Percentiles rank a stretch among this genome's conserved stretches.
These are phyloP conservation scores for Nephrotoma guestfalica DNA, from an alignment of 2,888 invertebrate species.

Conservation along the genomic window DNA sequence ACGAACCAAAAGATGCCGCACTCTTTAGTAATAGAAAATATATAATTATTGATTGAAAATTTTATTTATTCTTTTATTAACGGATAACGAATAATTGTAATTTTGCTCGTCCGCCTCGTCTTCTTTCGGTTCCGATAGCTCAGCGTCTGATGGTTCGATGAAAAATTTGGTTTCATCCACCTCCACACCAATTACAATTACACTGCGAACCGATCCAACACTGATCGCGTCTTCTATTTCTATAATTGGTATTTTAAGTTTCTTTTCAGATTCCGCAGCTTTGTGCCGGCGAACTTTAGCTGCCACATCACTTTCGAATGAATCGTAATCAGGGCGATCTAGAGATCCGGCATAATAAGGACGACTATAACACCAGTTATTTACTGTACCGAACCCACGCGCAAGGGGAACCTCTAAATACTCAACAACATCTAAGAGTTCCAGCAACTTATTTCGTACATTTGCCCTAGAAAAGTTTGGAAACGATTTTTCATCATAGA, in stretches of 20 bases:
- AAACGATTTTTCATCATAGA: background rate
- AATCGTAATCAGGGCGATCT: background rate
- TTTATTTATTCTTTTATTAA: no score
- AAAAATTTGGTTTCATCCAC: no score
- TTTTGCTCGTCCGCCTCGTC: constrained; percentile 24
- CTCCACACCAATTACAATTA: no score
- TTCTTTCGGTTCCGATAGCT: constrained; percentile 16
- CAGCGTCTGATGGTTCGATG: constrained; percentile 14
- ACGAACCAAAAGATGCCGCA: no score
- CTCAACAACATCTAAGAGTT: background rate
- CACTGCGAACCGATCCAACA: no score
- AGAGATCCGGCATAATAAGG: background rate
- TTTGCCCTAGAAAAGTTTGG: background rate
- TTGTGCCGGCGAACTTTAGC: no score
- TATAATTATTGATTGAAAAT: no score
- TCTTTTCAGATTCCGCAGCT: no score
- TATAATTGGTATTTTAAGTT: no score
- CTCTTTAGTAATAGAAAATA: no score
- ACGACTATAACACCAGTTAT: background rate
- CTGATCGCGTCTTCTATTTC: no score
- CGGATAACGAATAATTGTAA: constrained; percentile 16
- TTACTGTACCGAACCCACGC: background rate
- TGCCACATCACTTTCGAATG: background rate
- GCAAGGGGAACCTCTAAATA: background rate
- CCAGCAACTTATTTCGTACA: background rate